phyloP scores from a whole-genome alignment of 2,888 invertebrate genomes.

The Pimpla rufipes region DNA sequence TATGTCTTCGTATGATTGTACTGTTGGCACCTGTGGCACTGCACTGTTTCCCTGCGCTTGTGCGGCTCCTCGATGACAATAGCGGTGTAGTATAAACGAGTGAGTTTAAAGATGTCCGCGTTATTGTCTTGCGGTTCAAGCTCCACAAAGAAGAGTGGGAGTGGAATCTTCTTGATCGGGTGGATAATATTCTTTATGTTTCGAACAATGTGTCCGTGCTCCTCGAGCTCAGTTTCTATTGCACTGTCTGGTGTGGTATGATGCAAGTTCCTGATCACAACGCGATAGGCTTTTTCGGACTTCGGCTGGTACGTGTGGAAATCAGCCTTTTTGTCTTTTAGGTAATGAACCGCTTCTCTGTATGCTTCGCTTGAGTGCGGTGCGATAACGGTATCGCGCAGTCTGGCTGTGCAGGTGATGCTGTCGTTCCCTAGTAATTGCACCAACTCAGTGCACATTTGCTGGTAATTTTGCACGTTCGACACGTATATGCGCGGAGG shows the following conservation, averaged over 20 bases:
- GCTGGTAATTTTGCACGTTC: neutral
- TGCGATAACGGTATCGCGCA: neutral
- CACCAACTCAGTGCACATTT: neutral
- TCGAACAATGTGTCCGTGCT: slow-evolving; percentile 59
- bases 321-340: slow-evolving; percentile 4
- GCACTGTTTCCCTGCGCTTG: slow-evolving; percentile 59
- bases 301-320: slow-evolving; percentile 45
- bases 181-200: slow-evolving; percentile 57
- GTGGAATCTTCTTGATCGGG: slow-evolving; percentile 56
- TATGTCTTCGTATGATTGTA: too few species aligned
- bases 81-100: slow-evolving; percentile 53
- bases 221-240: slow-evolving; percentile 54
- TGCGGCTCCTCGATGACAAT: slow-evolving; percentile 64
- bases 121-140: slow-evolving; percentile 58
- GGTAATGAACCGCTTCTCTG: too few species aligned
- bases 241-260: slow-evolving; percentile 30
- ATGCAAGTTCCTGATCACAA: slow-evolving; percentile 46
- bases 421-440: neutral
- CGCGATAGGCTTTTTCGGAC: slow-evolving; percentile 12
- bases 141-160: slow-evolving; percentile 68
- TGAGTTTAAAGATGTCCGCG: slow-evolving; percentile 67
- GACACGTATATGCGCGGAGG: too few species aligned
- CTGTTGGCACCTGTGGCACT: slow-evolving; percentile 69
- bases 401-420: neutral
- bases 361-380: neutral